These are phyloP conservation scores for Sternotherus odoratus DNA, from an alignment of 2,797 vertebrate species.

Conservation along the genomic window DNA sequence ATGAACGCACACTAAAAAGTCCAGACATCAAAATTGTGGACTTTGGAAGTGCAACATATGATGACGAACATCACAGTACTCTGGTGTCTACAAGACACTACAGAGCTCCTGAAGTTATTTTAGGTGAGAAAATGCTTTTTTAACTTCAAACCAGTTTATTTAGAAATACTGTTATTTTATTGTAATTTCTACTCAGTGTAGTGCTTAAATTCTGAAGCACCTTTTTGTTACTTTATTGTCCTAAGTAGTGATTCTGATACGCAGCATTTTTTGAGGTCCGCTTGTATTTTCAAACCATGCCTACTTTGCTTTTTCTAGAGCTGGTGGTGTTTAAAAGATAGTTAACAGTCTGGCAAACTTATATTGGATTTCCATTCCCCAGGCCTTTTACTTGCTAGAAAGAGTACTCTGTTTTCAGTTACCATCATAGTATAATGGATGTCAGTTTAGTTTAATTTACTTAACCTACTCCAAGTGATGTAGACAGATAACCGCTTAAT, in stretches of 20 bases:
- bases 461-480: too few relatives aligned
- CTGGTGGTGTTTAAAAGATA: not conserved
- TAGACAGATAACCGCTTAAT: too few relatives aligned
- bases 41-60: slow-evolving; percentile 91
- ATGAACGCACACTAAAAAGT: slow-evolving; percentile 87
- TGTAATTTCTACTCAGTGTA: not conserved
- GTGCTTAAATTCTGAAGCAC: not conserved
- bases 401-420: not conserved
- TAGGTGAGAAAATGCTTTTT: slow-evolving; percentile 77
- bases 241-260: not conserved
- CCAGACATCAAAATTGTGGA: slow-evolving; percentile 90
- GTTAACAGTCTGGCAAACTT: not conserved
- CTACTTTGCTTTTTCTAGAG: not conserved
- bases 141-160: not conserved
- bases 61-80: slow-evolving; percentile 89
- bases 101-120: slow-evolving; percentile 91
- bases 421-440: not conserved
- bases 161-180: not conserved
- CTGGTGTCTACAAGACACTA: slow-evolving; percentile 91
- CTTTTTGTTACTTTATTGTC: not conserved
- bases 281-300: not conserved
- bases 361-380: not conserved
- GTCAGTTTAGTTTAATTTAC: not conserved
- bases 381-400: not conserved
- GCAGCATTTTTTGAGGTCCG: not conserved